phyloP scores from a whole-genome alignment of 2,888 invertebrate genomes.

The Pilophorus perplexus region DNA sequence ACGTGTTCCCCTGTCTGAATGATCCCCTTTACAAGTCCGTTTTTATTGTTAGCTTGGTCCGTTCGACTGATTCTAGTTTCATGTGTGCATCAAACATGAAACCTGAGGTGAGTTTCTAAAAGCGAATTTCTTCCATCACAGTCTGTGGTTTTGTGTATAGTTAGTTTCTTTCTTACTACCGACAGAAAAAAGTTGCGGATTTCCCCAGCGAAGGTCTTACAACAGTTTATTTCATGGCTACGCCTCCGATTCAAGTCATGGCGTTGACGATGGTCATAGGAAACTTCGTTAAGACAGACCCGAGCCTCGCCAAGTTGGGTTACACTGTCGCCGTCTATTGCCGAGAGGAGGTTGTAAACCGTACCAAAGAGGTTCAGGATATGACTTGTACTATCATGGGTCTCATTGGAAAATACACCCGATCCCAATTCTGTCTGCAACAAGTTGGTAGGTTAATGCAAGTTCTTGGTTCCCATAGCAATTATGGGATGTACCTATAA shows the following conservation, averaged over 20 bases:
- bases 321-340: slow-evolving; percentile 26
- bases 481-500: neutral
- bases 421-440: slow-evolving; percentile 18
- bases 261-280: slow-evolving; percentile 24
- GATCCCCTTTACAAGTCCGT: slow-evolving; percentile 88
- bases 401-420: slow-evolving; percentile 18
- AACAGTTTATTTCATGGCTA: slow-evolving; percentile 15
- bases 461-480: neutral
- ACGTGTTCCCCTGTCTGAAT: slow-evolving; percentile 94
- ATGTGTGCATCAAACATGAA: slow-evolving; percentile 21
- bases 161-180: too few relatives aligned
- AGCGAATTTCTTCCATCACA: too few relatives aligned
- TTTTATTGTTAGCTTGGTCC: slow-evolving; percentile 73
- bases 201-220: slow-evolving; percentile 28
- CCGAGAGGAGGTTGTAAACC: slow-evolving; percentile 24
- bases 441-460: slow-evolving; percentile 1
- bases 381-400: slow-evolving; percentile 31
- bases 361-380: slow-evolving; percentile 28
- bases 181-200: slow-evolving; percentile 32
- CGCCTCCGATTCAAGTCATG: slow-evolving; percentile 30
- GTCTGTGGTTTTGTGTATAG: neutral
- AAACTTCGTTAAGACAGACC: slow-evolving; percentile 24
- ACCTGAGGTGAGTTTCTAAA: slow-evolving; percentile 6
- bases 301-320: slow-evolving; percentile 23
- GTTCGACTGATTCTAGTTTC: slow-evolving; percentile 64